Evolutionary conservation across 1,140 invertebrate species (phyloP), one percentile per base, ranked within the genome.

Genomic region (Pemphigus obesinymphae): DNA sequence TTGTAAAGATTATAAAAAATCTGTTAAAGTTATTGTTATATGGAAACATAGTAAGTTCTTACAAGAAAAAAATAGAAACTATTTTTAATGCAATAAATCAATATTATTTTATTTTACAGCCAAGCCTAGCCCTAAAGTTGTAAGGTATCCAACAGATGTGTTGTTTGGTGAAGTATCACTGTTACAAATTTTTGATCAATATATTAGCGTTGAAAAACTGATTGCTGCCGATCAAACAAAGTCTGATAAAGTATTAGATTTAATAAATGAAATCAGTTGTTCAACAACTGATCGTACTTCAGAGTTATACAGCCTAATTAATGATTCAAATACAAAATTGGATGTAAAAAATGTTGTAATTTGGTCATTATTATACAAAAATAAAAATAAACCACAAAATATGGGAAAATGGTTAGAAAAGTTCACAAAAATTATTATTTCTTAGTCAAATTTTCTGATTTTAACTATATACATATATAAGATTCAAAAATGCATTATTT

Each of bases 41-140:
- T 95, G 93, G 91, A 94, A 93, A 89, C 87, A 91, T 87, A 90
- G 93, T 94, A 89, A 53, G 72, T 58, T 45, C n/a, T 23, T 23
- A 55, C 5, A 23, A 26, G 1, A 58, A 26, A 23, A 26, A 58
- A 58, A 23, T 58, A 10, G 11, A 29, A 29, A n/a, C 3, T n/a
- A 53, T n/a, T 13, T 68, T 1, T 85, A 50, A n/a, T n/a, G n/a
- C n/a, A n/a, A n/a, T n/a, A n/a, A n/a, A n/a, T n/a, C n/a, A n/a
- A 29, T 80, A 11, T 63, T 58, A 37, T 85, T 48, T 70, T 84
- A 82, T 78, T 50, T 89, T 89, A 82, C 87, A 92, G 91, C 90
- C 86, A 87, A 87, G 29, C 81, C 85, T 78, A 87, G 89, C 80
- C 85, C 88, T 45, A 86, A 88, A 84, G 43, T 90, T 58, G 85